Evolutionary conservation across 1,140 invertebrate species (phyloP), one percentile per base, ranked within the genome.

Genomic region (Meloidogyne exigua): DNA sequence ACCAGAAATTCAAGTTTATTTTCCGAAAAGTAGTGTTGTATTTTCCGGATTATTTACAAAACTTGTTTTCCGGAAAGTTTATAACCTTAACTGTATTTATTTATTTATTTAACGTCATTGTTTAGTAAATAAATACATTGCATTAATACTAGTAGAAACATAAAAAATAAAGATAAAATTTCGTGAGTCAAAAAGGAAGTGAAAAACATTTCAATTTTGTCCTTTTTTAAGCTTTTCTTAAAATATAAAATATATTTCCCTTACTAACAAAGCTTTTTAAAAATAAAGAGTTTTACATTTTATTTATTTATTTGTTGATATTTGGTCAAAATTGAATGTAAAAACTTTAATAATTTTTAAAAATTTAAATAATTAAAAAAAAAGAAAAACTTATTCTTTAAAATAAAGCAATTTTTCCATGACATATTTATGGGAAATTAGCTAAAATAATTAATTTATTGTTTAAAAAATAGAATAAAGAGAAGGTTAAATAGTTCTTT

Each of bases 121-220:
- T 12, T n/a, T n/a, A 57, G 49, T 7, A n/a, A 15, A 9, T n/a
- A n/a, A 49, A 18, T 3, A 2, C 7, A 32, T 32, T 32, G 5
- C 7, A 57, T 7, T n/a, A n/a, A n/a, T n/a, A n/a, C n/a, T n/a
- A n/a, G 18, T 9, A 57, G 18, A 57, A 57, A n/a, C 18, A 18
- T 57, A 9, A n/a, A 49, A 57, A n/a, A 57, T n/a, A n/a, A n/a
- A n/a, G 13, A 57, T n/a, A n/a, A 57, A 57, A 57, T 57, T 57
- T 57, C 49, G 49, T 57, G 49, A 57, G 18, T 57, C 49, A 57
- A 57, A 57, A 57, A 57, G 49, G 49, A 57, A 57, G 49, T 57
- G 49, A 57, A 57, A 57, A 57, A 57, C n/a, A 57, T 57, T 10
- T 9, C 49, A 57, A 57, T n/a, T n/a, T 57, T 57, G 18, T 2